Base-by-base conservation (phyloP, 2,888 invertebrate genomes). In the Steinernema carpocapsae region DNA sequence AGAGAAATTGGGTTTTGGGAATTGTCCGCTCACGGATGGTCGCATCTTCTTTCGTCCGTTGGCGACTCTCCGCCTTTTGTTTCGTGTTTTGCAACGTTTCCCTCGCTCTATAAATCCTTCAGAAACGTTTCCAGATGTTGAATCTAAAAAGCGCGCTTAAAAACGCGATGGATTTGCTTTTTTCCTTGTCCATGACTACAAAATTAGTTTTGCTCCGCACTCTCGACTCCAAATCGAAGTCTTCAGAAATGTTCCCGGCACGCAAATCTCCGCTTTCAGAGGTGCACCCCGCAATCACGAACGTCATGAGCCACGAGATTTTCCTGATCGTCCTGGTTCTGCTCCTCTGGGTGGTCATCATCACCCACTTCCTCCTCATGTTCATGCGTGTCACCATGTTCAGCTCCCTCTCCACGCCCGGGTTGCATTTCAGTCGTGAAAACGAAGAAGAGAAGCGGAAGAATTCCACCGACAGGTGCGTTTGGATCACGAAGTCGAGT, bases 281-380 rank as follows among this genome's bases (percentile, higher is more conserved):
- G n/a, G 24, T 76, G 0, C 72, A 76, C 22, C 74, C 76, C n/a
- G 72, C 74, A 6, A 26, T 76, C 19, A 74, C 71, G 24, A 46
- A 56, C 43, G 45, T 72, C 22, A 76, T 76, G 77, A 73, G 77
- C 17, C 77, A 77, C 48, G 77, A 77, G 70, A 71, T 77, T 46
- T 37, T 77, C 26, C 59, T 77, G 24, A 76, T 52, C 45, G 14
- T 72, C 22, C 37, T 77, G 22, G 76, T 77, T 0, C 70, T 77
- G 19, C 10, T 77, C 51, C 51, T 77, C 12, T 77, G 77, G 77
- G 77, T 71, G 19, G n/a, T 76, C 24, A 77, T 77, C 29, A 52
- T 77, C 19, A 70, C 48, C n/a, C 76, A 77, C 29, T 77, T 77
- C 72, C 51, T 77, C 56, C 24, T 26, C 24, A 71, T 77, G 45